Percentiles rank a stretch among this genome's conserved stretches.
Conservation (phyloP, 2,888 invertebrate genomes). For the Kuschelorhynchus macadamiae region DNA sequence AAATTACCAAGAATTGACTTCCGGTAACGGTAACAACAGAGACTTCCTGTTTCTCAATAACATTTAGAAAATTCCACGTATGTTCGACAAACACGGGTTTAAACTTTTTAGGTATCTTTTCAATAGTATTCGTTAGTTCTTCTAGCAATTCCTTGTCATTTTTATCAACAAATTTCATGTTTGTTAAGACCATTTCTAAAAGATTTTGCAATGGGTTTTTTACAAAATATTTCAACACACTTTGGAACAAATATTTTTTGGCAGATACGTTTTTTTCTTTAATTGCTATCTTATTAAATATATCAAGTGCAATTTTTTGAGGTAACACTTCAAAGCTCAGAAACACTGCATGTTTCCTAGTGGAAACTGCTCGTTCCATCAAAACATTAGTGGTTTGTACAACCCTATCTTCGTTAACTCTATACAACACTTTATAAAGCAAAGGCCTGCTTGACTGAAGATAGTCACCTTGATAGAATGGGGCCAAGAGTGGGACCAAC, state of each 20-base stretch:
- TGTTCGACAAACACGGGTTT: conserved; percentile 41
- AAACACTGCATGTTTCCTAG: conserved; percentile 53
- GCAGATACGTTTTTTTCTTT: conserved; percentile 43
- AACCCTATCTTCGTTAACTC: too few species aligned
- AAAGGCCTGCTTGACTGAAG: too few species aligned
- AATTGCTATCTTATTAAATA: conserved; percentile 26
- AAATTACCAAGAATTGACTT: background rate
- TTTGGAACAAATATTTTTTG: conserved; percentile 51
- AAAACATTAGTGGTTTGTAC: conserved; percentile 48
- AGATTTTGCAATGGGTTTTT: conserved; percentile 50
- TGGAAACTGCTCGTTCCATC: conserved; percentile 51
- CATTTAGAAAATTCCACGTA: conserved; percentile 49
- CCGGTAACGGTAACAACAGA: conserved; percentile 18
- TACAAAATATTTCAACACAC: conserved; percentile 52
- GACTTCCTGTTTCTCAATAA: conserved; percentile 36
- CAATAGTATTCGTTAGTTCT: conserved; percentile 24
- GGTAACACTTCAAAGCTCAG: conserved; percentile 50
- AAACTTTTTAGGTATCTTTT: conserved; percentile 46
- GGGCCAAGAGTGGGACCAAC: too few species aligned
- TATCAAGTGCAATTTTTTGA: conserved; percentile 33
- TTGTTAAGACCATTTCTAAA: conserved; percentile 43
- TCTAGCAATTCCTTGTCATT: conserved; percentile 51
- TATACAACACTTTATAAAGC: too few species aligned
- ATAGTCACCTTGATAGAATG: too few species aligned
- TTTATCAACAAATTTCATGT: conserved; percentile 48